Evolutionary conservation across 2,888 invertebrate species (phyloP).

Genomic region (Megamerina dolium): DNA sequence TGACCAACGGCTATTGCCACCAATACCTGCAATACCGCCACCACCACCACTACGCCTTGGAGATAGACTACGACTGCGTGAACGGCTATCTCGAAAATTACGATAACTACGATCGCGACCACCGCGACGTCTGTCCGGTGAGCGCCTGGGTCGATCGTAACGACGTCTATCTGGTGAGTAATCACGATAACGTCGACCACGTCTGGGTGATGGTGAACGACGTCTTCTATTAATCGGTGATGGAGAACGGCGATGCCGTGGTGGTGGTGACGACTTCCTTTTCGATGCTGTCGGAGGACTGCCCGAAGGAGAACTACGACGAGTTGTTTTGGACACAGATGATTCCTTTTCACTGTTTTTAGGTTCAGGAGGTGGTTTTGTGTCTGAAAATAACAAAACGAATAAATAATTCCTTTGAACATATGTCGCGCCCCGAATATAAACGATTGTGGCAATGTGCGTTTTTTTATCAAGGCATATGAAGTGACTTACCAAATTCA

Average conservation of each 20-base stretch:
- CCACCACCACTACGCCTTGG: constrained; percentile 31
- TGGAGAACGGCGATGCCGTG: constrained; percentile 36
- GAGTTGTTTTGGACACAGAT: constrained; percentile 15
- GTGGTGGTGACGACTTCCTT: constrained; percentile 27
- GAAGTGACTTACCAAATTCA: constrained; percentile 25
- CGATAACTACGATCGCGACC: constrained; percentile 28
- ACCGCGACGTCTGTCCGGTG: constrained; percentile 27
- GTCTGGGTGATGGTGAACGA: constrained; percentile 36
- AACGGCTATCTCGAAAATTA: constrained; percentile 30
- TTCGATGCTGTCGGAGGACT: constrained; percentile 32
- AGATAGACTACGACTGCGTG: constrained; percentile 35
- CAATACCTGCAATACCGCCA: constrained; percentile 23
- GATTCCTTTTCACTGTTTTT: constrained; percentile 21
- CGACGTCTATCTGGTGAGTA: constrained; percentile 40
- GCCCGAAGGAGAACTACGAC: constrained; percentile 35
- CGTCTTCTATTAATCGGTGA: constrained; percentile 29
- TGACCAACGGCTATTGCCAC: constrained; percentile 37
- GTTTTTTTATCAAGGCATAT: too few species aligned
- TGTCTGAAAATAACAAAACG: constrained; percentile 14
- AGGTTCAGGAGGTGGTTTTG: constrained; percentile 11
- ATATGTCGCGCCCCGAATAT: too few species aligned
- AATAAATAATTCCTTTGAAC: too few species aligned
- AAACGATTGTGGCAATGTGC: too few species aligned
- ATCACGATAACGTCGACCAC: constrained; percentile 32
- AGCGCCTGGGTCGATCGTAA: constrained; percentile 32